Conservation (phyloP, 23 tunicate species). For the Trididemnum miniatum region DNA sequence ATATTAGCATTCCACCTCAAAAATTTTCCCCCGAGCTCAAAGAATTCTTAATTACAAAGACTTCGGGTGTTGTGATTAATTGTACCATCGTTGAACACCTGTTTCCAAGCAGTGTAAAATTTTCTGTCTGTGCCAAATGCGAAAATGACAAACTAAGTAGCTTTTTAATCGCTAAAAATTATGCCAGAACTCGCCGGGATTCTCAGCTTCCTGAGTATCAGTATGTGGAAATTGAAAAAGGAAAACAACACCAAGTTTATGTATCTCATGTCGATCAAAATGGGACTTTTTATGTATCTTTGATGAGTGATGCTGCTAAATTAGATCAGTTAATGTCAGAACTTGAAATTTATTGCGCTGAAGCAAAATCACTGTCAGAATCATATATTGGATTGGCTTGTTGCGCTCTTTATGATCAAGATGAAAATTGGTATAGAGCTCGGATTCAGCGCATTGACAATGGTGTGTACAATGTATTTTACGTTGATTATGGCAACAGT, state of each 20-base stretch:
- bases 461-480: neutral
- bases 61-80: neutral
- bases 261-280: constrained; percentile 36
- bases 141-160: constrained; percentile 17
- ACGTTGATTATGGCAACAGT: constrained; percentile 61
- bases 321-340: constrained; percentile 28
- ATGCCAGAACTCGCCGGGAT: neutral
- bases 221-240: constrained; percentile 20
- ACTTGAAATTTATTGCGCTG: constrained; percentile 22
- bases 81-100: constrained; percentile 20
- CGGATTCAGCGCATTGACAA: neutral
- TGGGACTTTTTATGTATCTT: constrained; percentile 39
- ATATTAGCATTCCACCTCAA: constrained; percentile 5
- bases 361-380: neutral
- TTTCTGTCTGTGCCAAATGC: neutral
- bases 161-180: constrained; percentile 11
- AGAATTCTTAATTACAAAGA: neutral
- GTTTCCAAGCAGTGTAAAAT: neutral
- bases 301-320: neutral
- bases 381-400: constrained; percentile 23
- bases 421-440: constrained; percentile 52
- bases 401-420: constrained; percentile 47
- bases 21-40: neutral
- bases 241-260: constrained; percentile 9
- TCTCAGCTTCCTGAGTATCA: neutral